A percentile compares a stretch with the other conserved stretches of the same genome.
Evolutionary conservation across 2,113 vertebrate species (phyloP).

Genomic region (Nibea albiflora): DNA sequence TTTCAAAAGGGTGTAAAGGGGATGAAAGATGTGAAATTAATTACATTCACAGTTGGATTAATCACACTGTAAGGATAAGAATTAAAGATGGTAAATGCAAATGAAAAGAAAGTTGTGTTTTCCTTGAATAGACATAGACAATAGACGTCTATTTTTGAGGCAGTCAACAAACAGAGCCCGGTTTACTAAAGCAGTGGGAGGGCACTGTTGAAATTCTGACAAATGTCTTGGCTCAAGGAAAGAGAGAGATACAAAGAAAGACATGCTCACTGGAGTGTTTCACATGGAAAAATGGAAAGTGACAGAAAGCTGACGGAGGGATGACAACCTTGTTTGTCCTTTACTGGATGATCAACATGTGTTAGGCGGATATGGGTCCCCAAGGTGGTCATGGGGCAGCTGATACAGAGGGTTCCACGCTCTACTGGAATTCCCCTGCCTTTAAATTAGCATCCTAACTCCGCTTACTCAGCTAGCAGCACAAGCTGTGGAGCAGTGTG

Average conservation of each 20-base stretch:
- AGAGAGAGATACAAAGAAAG: constrained; percentile 65
- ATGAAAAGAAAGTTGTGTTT: constrained; percentile 32
- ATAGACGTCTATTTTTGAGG: constrained; percentile 45
- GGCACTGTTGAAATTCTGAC: constrained; percentile 68
- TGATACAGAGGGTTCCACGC: constrained; percentile 68
- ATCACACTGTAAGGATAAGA: constrained; percentile 9
- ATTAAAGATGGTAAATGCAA: constrained; percentile 5
- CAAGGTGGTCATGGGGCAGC: constrained; percentile 67
- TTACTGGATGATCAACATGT: constrained; percentile 81
- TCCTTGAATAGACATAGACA: constrained; percentile 27
- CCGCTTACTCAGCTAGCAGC: constrained; percentile 68
- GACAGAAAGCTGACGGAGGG: constrained; percentile 79
- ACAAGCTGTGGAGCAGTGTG: constrained; percentile 61
- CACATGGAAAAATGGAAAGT: constrained; percentile 77
- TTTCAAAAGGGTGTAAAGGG: constrained; percentile 7
- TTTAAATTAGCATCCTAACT: constrained; percentile 75
- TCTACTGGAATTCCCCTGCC: constrained; percentile 69
- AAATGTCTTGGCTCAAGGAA: constrained; percentile 70
- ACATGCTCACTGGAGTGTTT: constrained; percentile 75
- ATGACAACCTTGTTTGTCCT: constrained; percentile 85
- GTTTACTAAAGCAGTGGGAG: constrained; percentile 60
- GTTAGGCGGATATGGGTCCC: constrained; percentile 72
- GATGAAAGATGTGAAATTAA: constrained; percentile 30
- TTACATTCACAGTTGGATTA: constrained; percentile 36
- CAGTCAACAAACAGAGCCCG: constrained; percentile 41